Evolutionary conservation across 1,140 invertebrate genomes (phyloP), one percentile per base, ranked within the genome.

Genomic region (Dysdera silvatica): DNA sequence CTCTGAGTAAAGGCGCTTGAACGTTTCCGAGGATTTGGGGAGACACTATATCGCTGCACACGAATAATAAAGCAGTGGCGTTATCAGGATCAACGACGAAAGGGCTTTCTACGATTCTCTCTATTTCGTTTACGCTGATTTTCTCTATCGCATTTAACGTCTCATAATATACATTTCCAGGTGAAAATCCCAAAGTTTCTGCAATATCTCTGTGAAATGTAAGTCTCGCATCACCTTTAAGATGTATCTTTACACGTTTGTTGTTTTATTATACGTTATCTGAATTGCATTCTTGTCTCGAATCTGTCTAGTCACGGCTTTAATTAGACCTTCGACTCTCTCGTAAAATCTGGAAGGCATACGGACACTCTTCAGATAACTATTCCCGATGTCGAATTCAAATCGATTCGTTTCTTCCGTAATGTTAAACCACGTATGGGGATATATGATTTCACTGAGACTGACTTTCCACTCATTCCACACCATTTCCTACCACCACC

Each of bases 1-100:
- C 49, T 49, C 28, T 31, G 20, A 49, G 29, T 29, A 59, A 32
- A 20, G 45, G 43, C 26, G 45, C 56, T 33, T 59, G 45, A 31
- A 37, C 10, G 18, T 59, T 28, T 7, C 56, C 23, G 7, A 59
- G 43, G 12, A 49, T 48, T 28, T 45, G 40, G 16, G 40, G 37
- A 20, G 18, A n/a, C 5, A 56, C 40, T 14, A 56, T 18, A 29
- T 47, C 56, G 8, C 10, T 31, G 37, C 35, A 56, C 8, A 40
- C 29, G 28, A 35, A 54, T 16, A 54, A n/a, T 35, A 54, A 7
- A 20, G 53, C 18, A 56, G 43, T 29, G 4, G 0, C 16, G 20
- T 35, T 18, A 16, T 20, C 18, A 16, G 53, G 7, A 28, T 56
- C 37, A 3, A 40, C 53, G 6, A 56, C 33, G 31, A 26, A 41